These are phyloP conservation scores for Asobara japonica DNA, from an alignment of 1,140 invertebrate genomes.

Conservation along the genomic window DNA sequence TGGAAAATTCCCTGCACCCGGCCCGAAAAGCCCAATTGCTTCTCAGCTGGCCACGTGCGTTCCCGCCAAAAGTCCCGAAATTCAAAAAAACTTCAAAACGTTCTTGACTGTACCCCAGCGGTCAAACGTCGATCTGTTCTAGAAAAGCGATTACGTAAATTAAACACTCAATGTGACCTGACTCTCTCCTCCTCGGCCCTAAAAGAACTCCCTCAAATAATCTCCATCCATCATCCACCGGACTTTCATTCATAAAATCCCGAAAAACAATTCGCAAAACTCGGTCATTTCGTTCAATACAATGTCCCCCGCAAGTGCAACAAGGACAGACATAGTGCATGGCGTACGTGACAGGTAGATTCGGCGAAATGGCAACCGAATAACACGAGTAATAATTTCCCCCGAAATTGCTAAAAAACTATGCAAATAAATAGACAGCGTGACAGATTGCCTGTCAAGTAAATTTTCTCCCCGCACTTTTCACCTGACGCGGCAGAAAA, in stretches of 20 bases:
- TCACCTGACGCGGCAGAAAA: background rate
- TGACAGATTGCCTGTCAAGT: no score
- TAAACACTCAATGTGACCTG: background rate
- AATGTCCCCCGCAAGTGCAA: background rate
- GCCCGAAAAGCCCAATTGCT: no score
- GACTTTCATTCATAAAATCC: background rate
- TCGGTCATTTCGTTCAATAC: background rate
- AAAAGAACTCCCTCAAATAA: background rate
- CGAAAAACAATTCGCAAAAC: background rate
- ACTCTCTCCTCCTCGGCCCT: background rate
- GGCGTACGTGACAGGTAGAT: constrained; percentile 57
- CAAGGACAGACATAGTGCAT: constrained; percentile 7
- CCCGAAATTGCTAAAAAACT: background rate
- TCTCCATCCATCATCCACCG: background rate
- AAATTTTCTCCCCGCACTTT: background rate
- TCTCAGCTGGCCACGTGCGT: no score
- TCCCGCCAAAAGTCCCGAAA: no score
- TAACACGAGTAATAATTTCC: background rate
- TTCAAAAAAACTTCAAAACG: background rate
- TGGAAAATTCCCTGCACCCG: no score
- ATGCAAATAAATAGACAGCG: background rate
- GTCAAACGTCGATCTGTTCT: background rate
- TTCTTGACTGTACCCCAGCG: background rate
- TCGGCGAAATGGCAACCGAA: constrained; percentile 52
- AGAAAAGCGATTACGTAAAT: background rate